Evolutionary conservation across 2,797 vertebrate genomes (phyloP).

Genomic region (Squalus acanthias): DNA sequence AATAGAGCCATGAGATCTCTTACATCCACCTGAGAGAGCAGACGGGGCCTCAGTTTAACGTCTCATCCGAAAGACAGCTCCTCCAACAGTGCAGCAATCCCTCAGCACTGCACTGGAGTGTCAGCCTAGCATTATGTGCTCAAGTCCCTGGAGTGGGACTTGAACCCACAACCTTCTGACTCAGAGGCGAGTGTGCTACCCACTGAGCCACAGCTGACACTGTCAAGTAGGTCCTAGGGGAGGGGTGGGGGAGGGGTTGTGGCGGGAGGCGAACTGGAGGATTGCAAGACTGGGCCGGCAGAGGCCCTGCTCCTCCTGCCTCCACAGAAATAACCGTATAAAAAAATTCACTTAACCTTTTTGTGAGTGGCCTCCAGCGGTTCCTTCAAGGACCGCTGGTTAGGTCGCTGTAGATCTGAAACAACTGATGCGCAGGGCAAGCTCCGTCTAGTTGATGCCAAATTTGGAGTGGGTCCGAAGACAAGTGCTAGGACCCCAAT

Average conservation of each 20-base stretch:
- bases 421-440: not conserved
- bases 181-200: too few species aligned
- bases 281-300: not conserved
- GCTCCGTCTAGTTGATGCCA: not conserved
- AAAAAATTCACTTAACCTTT: not conserved
- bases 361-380: not conserved
- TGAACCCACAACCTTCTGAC: too few species aligned
- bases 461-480: not conserved
- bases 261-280: not conserved
- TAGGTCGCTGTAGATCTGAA: not conserved
- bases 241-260: not conserved
- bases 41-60: too few species aligned
- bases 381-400: not conserved
- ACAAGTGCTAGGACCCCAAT: not conserved
- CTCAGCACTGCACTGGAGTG: too few species aligned
- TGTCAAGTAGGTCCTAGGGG: too few species aligned
- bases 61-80: too few species aligned
- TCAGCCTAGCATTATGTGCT: too few species aligned
- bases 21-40: too few species aligned
- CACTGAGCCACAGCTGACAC: too few species aligned
- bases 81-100: too few species aligned
- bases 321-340: not conserved
- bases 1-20: too few species aligned
- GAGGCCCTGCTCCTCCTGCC: not conserved
- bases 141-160: too few species aligned